Percentiles rank a stretch among this genome's conserved stretches.
phyloP scores from a whole-genome alignment of 2,888 invertebrate genomes.

The Isoperla grammatica region DNA sequence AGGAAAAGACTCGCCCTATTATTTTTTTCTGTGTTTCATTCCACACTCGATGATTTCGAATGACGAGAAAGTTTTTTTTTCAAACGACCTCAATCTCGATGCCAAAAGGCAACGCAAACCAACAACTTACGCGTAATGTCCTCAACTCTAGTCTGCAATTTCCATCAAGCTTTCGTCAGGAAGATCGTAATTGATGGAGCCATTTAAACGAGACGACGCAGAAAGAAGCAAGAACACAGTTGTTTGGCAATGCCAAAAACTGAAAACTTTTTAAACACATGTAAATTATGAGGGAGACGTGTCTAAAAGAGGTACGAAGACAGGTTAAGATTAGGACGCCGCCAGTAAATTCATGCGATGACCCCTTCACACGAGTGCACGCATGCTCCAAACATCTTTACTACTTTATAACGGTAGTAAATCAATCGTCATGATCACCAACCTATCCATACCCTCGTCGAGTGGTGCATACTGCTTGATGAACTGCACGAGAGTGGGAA shows the following conservation, averaged over 20 bases:
- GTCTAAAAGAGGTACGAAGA: conserved; percentile 5
- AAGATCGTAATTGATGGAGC: conserved; percentile 3
- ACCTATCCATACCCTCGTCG: too few species aligned
- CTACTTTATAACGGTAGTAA: conserved; percentile 3
- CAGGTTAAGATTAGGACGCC: conserved; percentile 13
- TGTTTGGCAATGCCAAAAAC: conserved; percentile 10
- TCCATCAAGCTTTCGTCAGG: conserved; percentile 8
- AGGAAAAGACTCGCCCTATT: too few species aligned
- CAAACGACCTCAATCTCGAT: background rate
- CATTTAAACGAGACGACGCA: background rate
- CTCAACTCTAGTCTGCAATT: background rate
- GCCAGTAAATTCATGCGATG: conserved; percentile 5
- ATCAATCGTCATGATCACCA: background rate
- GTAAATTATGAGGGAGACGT: conserved; percentile 14
- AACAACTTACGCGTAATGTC: background rate
- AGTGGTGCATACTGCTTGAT: too few species aligned
- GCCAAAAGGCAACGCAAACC: background rate
- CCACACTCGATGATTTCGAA: too few species aligned
- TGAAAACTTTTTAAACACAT: conserved; percentile 12
- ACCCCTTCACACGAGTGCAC: background rate
- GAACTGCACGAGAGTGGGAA: too few species aligned
- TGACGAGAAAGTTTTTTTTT: too few species aligned
- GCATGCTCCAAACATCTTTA: conserved; percentile 1
- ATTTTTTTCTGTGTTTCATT: too few species aligned
- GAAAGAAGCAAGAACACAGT: background rate